Evolutionary conservation across 2,888 invertebrate genomes (phyloP), one percentile per base, ranked within the genome.

Genomic region (Heliconius ismenius): DNA sequence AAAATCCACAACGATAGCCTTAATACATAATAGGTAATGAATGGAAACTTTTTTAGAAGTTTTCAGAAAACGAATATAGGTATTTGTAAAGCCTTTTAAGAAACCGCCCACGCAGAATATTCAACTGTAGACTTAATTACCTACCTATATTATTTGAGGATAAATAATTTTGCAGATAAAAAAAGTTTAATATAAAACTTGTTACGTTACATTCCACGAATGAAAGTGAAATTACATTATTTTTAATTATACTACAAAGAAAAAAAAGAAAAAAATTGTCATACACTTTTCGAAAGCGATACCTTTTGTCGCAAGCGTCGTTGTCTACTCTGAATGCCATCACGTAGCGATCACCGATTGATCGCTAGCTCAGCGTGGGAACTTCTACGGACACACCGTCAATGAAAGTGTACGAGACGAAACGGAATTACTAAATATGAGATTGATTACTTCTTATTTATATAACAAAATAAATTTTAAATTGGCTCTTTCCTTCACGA

Each of bases 331-430:
- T 63, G 79, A 80, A 80, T 79, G 32, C 75, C 76, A 77, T 79
- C 79, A 80, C 79, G 79, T 80, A 58, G 60, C 74, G 79, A 79
- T 62, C 73, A 67, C 74, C 80, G 77, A 77, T 72, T 77, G 79
- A 79, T 79, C 76, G 79, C 73, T 70, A 58, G 74, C 73, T 67
- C 73, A 76, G 62, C 80, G 80, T 80, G 80, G 79, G 79, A 80
- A 79, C 76, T 74, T 28, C 73, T 67, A 67, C 74, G 72, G 72
- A 76, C 62, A n/a, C 58, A 65, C 62, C 62, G 60, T 76, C 64
- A 76, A 77, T 64, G 75, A 79, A 73, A 76, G 72, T 75, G 64
- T 70, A 58, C 62, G 49, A 49, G 58, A 64, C 54, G 64, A 72
- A 72, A 65, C 54, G 49, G 62, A 62, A 24, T 58, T n/a, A 36